Conservation (phyloP, 2,797 vertebrate species). For the Danio jaintianensis region DNA sequence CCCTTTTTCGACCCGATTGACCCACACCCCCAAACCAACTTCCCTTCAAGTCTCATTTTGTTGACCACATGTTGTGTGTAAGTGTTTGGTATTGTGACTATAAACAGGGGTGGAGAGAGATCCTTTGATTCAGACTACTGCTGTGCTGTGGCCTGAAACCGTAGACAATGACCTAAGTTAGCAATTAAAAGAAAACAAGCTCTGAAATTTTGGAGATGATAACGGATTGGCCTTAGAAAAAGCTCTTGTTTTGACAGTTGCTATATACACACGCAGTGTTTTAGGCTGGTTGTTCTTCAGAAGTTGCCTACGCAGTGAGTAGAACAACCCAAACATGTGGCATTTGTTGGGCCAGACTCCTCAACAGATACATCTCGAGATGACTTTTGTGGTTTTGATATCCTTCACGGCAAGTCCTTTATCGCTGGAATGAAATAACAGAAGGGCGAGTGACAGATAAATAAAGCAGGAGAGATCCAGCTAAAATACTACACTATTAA, state of each 20-base stretch:
- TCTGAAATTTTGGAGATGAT: slow-evolving; percentile 60
- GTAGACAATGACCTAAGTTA: slow-evolving; percentile 61
- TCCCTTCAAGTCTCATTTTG: background rate
- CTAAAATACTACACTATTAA: slow-evolving; percentile 37
- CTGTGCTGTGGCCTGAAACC: slow-evolving; percentile 61
- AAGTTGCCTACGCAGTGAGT: slow-evolving; percentile 46
- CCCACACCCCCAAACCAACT: background rate
- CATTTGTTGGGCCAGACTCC: slow-evolving; percentile 42
- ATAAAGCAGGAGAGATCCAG: slow-evolving; percentile 35
- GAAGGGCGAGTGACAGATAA: slow-evolving; percentile 8
- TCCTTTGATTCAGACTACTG: slow-evolving; percentile 58
- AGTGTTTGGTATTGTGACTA: slow-evolving; percentile 49
- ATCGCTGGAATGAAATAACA: slow-evolving; percentile 37
- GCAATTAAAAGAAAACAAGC: slow-evolving; percentile 63
- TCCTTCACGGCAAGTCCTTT: slow-evolving; percentile 21
- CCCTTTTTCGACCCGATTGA: slow-evolving; percentile 23
- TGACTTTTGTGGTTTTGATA: slow-evolving; percentile 39
- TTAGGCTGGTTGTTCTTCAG: slow-evolving; percentile 38
- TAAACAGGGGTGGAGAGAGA: slow-evolving; percentile 52
- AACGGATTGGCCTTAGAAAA: slow-evolving; percentile 63
- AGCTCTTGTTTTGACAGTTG: slow-evolving; percentile 73
- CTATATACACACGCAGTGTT: slow-evolving; percentile 62
- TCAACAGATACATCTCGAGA: slow-evolving; percentile 25
- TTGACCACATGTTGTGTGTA: slow-evolving; percentile 29
- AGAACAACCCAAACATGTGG: slow-evolving; percentile 55